Base-by-base conservation (phyloP, 2,888 invertebrate species). In the Carterocephalus palaemon region DNA sequence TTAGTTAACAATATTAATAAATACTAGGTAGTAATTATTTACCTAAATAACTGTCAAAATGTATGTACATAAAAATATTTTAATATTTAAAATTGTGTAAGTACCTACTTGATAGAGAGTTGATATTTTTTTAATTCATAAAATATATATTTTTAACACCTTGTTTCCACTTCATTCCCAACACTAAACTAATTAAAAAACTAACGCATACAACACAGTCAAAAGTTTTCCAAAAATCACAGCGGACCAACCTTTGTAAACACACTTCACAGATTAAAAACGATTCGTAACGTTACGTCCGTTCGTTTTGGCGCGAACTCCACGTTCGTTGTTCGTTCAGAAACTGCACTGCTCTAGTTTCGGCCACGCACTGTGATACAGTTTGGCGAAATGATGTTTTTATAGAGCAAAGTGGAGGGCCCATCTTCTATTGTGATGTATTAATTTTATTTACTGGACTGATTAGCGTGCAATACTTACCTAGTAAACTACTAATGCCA, bases 361-460 rank as follows among this genome's bases (percentile, higher is more conserved):
- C 54, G 48, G 56, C 51, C 54, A 63, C 64, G 61, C 60, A 82
- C 77, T 82, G 77, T 62, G 63, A 29, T 72, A 70, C 60, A 67
- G 51, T 67, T 73, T 67, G 52, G 62, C 57, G 59, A 61, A 64
- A 67, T 70, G 67, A 70, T 71, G 67, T 76, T 80, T 77, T 70
- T 82, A 80, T 81, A 80, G 55, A 49, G 58, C 46, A 47, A 47
- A 41, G 60, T 57, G 60, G 66, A 61, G 63, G 67, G 67, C 62
- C 59, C 66, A 64, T 71, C 72, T 70, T 59, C 59, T 56, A 66
- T 64, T 67, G 63, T 68, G 57, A 55, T 55, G 56, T 55, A 50
- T 52, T 53, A 47, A 47, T 47, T 51, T 48, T 42, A 48, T 37
- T 38, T 34, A 38, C 32, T 40, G 48, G 10, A 22, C 10, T 15